Evolutionary conservation across 2,797 vertebrate species (phyloP), one percentile per base, ranked within the genome.

Genomic region (Pipistrellus pygmaeus): DNA sequence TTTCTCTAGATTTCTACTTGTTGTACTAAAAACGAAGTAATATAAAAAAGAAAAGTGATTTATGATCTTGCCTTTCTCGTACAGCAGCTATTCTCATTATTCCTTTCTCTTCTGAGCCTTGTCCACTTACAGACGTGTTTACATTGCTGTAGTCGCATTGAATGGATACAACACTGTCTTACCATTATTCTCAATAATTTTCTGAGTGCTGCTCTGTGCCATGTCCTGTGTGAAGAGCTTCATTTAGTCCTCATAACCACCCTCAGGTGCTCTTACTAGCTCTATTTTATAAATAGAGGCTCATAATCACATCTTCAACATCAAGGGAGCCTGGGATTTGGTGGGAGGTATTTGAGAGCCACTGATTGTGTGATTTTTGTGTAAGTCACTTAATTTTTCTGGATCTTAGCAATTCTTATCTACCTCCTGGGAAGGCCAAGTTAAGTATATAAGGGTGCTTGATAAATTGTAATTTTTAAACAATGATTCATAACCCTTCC

Each of bases 1-100:
- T 90, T 30, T 32, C 25, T 57, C 18, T 25, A 51, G 41, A 57
- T 90, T 92, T 69, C 82, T 81, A 21, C 4, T n/a, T 84, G 12
- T 51, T 73, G 55, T 38, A 87, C 8, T 83, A n/a, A 72, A 94
- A 85, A 6, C 73, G 84, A 88, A 90, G 53, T 27, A 71, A 53
- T 68, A 85, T 13, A 44, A 14, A 32, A 32, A 44, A 48, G 71
- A 48, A 53, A 57, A 82, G 44, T n/a, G 7, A 55, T 44, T 88
- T 55, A 48, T 73, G 18, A 4, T 27, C 23, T 82, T 38, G 5
- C 60, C 6, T 66, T 60, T 17, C 13, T 81, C 3, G 5, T 13
- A 6, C 17, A 15, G 18, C 20, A 41, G 30, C 3, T 12, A 12
- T 66, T 82, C 77, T 27, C 38, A 41, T 87, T 51, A n/a, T 62